Conservation (phyloP, 2,113 vertebrate species). For the Syngnathoides biaculeatus region DNA sequence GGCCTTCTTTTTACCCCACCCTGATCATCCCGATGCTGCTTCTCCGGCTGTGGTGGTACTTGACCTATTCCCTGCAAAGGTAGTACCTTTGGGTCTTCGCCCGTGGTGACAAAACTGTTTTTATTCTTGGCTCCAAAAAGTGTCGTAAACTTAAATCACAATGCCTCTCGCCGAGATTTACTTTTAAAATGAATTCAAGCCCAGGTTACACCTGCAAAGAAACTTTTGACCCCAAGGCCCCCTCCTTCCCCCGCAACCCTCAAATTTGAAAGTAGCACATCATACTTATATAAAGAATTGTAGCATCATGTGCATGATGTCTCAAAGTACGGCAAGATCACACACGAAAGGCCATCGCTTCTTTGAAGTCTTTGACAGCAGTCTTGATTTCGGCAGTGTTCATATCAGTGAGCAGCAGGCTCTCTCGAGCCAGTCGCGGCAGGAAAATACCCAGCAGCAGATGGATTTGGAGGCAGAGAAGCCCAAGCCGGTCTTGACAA, state of each 20-base stretch:
- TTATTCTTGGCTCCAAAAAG: background rate
- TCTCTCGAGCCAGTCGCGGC: background rate
- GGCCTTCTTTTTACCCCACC: too few relatives aligned
- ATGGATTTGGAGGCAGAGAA: background rate
- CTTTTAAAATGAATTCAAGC: background rate
- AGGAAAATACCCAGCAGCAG: background rate
- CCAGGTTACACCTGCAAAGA: background rate
- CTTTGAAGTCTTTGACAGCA: constrained; percentile 11
- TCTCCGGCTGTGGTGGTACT: too few relatives aligned
- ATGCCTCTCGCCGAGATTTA: background rate
- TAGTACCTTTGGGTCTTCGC: too few relatives aligned
- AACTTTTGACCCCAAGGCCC: background rate
- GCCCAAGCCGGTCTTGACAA: background rate
- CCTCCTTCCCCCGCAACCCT: background rate
- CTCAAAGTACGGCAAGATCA: constrained; percentile 6
- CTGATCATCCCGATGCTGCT: too few relatives aligned
- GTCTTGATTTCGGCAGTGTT: background rate
- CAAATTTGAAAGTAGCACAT: constrained; percentile 4
- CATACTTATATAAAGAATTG: constrained; percentile 6
- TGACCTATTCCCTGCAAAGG: too few relatives aligned
- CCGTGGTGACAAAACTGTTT: too few relatives aligned
- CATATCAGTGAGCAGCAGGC: background rate
- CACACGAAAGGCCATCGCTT: constrained; percentile 1
- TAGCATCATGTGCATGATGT: constrained; percentile 11
- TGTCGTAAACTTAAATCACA: background rate